Conservation (phyloP, 2,113 vertebrate species). For the Dipodomys ordii region DNA sequence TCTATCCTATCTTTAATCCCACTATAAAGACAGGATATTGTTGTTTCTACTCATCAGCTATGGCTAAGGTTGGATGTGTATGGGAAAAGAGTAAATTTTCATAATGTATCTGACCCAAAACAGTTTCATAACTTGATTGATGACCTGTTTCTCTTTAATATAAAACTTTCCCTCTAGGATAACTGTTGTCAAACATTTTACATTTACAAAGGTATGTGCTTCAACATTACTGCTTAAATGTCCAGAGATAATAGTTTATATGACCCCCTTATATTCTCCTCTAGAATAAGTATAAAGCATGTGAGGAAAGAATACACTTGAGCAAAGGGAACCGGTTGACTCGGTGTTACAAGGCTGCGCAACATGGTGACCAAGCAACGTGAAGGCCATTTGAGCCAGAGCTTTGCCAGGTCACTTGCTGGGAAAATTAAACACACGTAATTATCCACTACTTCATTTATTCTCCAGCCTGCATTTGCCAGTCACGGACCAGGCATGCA, state of each 20-base stretch:
- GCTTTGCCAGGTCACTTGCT: neutral
- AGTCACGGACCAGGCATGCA: neutral
- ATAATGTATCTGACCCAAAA: neutral
- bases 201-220: neutral
- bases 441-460: neutral
- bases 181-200: neutral
- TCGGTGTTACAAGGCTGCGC: neutral
- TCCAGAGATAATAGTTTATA: neutral
- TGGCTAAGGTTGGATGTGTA: neutral
- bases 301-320: neutral
- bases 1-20: too few species aligned
- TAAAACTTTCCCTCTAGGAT: neutral
- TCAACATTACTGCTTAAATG: constrained; percentile 19
- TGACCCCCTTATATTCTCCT: neutral
- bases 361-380: neutral
- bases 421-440: neutral
- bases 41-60: neutral
- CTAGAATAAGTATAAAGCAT: neutral
- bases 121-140: neutral
- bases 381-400: neutral
- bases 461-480: neutral
- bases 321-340: neutral
- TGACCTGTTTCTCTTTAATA: neutral
- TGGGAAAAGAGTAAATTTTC: neutral
- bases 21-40: neutral